Evolutionary conservation across 2,113 vertebrate genomes (phyloP).

Genomic region (Felis catus): F.catus_Fca126_mat1.0 CM031416.1:123612501-123613000

Average conservation of each 20-base stretch:
- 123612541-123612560: constrained; percentile 78
- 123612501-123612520: constrained; percentile 78
- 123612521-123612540: constrained; percentile 69
- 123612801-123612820: neutral
- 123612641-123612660: constrained; percentile 43
- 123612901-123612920: neutral
- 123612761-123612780: neutral
- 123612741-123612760: neutral
- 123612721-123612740: neutral
- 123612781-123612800: neutral
- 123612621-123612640: constrained; percentile 85
- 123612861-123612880: neutral
- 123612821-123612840: neutral
- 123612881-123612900: neutral
- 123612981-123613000: neutral
- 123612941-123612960: neutral
- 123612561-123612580: constrained; percentile 81
- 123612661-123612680: neutral
- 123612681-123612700: neutral
- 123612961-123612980: neutral
- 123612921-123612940: neutral
- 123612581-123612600: constrained; percentile 79
- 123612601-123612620: constrained; percentile 72
- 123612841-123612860: neutral
- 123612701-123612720: neutral